Base-by-base conservation (phyloP, 2,113 vertebrate species). In the Microtus oregoni region DNA sequence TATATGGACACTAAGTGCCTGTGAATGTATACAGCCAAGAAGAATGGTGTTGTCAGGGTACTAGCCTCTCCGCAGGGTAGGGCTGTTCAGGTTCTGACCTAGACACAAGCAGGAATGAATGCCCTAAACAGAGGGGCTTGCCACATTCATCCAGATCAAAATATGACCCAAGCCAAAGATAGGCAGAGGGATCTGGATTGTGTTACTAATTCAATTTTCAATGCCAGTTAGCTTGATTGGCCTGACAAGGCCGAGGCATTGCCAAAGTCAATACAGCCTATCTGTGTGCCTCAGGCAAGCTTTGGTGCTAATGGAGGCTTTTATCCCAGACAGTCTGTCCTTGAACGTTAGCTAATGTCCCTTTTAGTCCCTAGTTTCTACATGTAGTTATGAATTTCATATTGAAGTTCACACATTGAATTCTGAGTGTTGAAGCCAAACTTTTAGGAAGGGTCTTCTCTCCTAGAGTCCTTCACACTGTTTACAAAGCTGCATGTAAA, bases 191-290 rank as follows among this genome's bases (percentile, higher is more conserved):
- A 38, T 86, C 68, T n/a, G n/a, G 52, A 30, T 3, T 72, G 32
- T 91, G 41, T 70, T 61, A 35, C n/a, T 41, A 73, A 81, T 86
- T 92, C 95, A 83, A 1, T 89, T 90, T 96, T 76, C 96, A 65
- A 32, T 67, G 95, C 72, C 76, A 73, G 78, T 72, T 86, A 78
- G 70, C 76, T 65, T 87, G 88, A 91, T 73, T 96, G 92, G 86
- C 82, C 14, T 47, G 28, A 26, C 83, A 50, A 97, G 75, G 88
- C 55, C 28, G 91, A 89, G 7, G 38, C 0, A 0, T 17, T 93
- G 92, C 96, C 91, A 86, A 85, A 76, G 55, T 93, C 68, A 96
- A 87, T 90, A 87, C 26, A 72, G 97, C 28, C 79, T 83, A 75
- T 86, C 78, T 88, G 76, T 72, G 68, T 92, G 86, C 89, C 81